Percentiles rank a stretch among this genome's conserved stretches.
These are phyloP conservation scores for Phaetusa simplex DNA, from an alignment of 2,113 vertebrate species.

Conservation along the genomic window DNA sequence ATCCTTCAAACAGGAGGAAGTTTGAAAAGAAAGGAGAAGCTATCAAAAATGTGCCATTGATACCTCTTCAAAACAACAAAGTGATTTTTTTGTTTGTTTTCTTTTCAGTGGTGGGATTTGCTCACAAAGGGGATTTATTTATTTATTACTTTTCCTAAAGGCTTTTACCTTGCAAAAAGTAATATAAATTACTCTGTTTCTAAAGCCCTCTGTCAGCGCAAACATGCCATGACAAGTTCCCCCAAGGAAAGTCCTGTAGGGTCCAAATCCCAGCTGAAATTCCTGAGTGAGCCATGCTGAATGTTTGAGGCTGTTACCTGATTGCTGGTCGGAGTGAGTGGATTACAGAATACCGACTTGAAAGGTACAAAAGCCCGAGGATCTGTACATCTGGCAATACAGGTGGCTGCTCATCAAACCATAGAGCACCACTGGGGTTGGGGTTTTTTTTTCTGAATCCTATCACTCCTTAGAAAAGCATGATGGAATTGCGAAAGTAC, in stretches of 20 bases:
- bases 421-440: not conserved
- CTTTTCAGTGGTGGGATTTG: not conserved
- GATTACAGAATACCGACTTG: not conserved
- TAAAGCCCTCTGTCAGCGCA: not conserved
- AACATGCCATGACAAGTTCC: constrained; percentile 11
- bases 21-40: not conserved
- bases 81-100: not conserved
- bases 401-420: constrained; percentile 27
- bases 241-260: constrained; percentile 21
- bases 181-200: constrained; percentile 6
- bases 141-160: constrained; percentile 1
- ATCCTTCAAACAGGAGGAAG: not conserved
- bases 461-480: not conserved
- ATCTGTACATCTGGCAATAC: constrained; percentile 36
- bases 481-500: not conserved
- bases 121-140: not conserved
- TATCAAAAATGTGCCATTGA: not conserved
- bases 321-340: not conserved
- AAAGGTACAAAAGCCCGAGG: constrained; percentile 39
- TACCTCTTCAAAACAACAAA: not conserved
- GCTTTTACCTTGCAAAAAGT: not conserved
- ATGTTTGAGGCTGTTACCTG: not conserved
- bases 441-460: not conserved
- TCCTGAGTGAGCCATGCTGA: constrained; percentile 24
- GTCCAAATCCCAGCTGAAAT: constrained; percentile 49